These are phyloP conservation scores for Pogonophryne albipinna DNA, from an alignment of 2,797 vertebrate genomes.

Conservation along the genomic window DNA sequence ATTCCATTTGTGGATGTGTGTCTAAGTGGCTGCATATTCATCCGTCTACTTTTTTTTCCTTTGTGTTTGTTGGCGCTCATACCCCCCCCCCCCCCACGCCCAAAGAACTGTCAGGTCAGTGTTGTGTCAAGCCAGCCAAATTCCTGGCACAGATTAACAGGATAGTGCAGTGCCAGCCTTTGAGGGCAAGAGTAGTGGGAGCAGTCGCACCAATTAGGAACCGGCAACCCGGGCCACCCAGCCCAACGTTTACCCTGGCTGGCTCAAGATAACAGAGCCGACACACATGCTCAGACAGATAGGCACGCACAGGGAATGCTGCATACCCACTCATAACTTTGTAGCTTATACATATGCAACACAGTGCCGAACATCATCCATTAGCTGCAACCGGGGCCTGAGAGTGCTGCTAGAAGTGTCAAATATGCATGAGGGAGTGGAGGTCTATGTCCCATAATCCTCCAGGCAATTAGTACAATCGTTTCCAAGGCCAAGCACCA, in stretches of 20 bases:
- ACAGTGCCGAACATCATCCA: slow-evolving; percentile 54
- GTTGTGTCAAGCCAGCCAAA: slow-evolving; percentile 40
- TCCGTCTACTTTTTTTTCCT: neutral
- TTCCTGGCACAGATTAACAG: slow-evolving; percentile 58
- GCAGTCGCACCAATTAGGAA: slow-evolving; percentile 57
- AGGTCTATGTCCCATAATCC: slow-evolving; percentile 64
- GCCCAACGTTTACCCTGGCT: slow-evolving; percentile 35
- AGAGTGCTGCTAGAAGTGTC: slow-evolving; percentile 54
- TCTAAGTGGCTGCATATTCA: slow-evolving; percentile 22
- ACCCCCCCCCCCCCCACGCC: neutral
- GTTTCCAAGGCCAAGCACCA: slow-evolving; percentile 55
- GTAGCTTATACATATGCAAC: slow-evolving; percentile 68
- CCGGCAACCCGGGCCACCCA: slow-evolving; percentile 35
- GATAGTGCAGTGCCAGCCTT: slow-evolving; percentile 52
- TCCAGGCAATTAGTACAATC: slow-evolving; percentile 71
- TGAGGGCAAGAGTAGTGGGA: slow-evolving; percentile 46
- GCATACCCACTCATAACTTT: slow-evolving; percentile 52
- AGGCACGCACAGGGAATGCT: slow-evolving; percentile 12
- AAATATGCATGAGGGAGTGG: slow-evolving; percentile 75
- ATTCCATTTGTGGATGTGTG: slow-evolving; percentile 12
- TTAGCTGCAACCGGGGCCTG: slow-evolving; percentile 55
- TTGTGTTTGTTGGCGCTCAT: neutral
- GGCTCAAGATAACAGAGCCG: slow-evolving; percentile 53
- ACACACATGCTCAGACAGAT: slow-evolving; percentile 49
- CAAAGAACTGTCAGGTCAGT: slow-evolving; percentile 50